Percentiles rank a stretch among this genome's conserved stretches.
Conservation (phyloP, 2,888 invertebrate species). For the Ornithoptera alexandrae region DNA sequence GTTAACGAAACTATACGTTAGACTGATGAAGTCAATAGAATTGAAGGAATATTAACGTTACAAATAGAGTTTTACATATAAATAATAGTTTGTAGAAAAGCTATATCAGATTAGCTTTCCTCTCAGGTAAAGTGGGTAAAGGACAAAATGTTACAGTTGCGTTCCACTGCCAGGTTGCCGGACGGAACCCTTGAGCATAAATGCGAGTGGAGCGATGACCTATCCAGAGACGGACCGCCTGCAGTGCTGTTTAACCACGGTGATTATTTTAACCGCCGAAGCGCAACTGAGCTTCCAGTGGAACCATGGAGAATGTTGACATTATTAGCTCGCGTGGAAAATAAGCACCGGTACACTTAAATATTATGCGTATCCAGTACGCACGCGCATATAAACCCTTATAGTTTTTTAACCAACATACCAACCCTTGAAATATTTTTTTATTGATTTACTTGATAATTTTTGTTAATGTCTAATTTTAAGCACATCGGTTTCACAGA, state of each 20-base stretch:
- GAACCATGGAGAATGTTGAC: slow-evolving; percentile 14
- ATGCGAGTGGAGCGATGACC: slow-evolving; percentile 20
- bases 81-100: too few relatives aligned
- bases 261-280: slow-evolving; percentile 27
- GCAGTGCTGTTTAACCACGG: slow-evolving; percentile 24
- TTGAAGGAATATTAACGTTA: too few relatives aligned
- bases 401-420: too few relatives aligned
- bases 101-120: background rate
- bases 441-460: too few relatives aligned
- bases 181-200: slow-evolving; percentile 13
- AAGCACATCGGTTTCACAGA: too few relatives aligned
- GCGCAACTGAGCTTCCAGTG: slow-evolving; percentile 17
- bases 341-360: background rate
- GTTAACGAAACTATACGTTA: too few relatives aligned
- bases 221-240: slow-evolving; percentile 15
- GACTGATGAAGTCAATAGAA: too few relatives aligned
- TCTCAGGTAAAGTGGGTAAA: background rate
- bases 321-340: slow-evolving; percentile 11
- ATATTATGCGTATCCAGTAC: too few relatives aligned
- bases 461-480: too few relatives aligned
- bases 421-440: too few relatives aligned
- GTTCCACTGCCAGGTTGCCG: slow-evolving; percentile 8
- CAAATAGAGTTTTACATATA: too few relatives aligned
- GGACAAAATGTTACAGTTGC: background rate
- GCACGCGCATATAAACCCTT: too few relatives aligned